Evolutionary conservation across 2,113 vertebrate species (phyloP).

Genomic region (Upupa epops): DNA sequence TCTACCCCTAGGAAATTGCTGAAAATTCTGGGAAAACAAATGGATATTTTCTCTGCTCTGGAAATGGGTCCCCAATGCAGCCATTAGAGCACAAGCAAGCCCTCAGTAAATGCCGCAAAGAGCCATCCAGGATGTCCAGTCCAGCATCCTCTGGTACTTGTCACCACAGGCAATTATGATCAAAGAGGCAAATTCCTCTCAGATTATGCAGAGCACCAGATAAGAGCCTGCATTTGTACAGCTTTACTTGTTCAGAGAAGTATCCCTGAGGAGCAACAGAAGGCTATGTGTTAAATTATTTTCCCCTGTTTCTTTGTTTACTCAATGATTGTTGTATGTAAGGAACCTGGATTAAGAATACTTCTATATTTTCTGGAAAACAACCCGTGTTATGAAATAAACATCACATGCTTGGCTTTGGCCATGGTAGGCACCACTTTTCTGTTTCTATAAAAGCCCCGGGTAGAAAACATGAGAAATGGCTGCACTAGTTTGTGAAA

Average conservation of each 20-base stretch:
- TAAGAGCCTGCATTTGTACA: not conserved
- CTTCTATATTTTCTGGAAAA: not conserved
- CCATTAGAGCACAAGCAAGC: not conserved
- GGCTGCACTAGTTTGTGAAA: not conserved
- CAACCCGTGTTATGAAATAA: not conserved
- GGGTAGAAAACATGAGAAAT: not conserved
- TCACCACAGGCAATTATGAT: not conserved
- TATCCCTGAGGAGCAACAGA: not conserved
- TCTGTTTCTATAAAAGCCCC: not conserved
- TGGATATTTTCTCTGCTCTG: constrained; percentile 6
- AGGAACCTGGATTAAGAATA: not conserved
- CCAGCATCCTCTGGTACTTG: not conserved
- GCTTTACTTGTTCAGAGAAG: not conserved
- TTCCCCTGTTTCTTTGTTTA: not conserved
- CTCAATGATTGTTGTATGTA: not conserved
- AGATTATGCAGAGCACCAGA: not conserved
- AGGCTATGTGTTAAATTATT: not conserved
- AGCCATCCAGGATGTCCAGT: not conserved
- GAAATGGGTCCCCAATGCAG: not conserved
- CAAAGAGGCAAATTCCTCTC: not conserved
- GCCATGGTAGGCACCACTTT: not conserved
- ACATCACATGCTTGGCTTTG: not conserved
- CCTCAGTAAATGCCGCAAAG: not conserved
- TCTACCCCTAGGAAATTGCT: not conserved
- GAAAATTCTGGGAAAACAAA: constrained; percentile 39